Base-by-base conservation (phyloP, 2,888 invertebrate genomes). In the Gerris lacustris region DNA sequence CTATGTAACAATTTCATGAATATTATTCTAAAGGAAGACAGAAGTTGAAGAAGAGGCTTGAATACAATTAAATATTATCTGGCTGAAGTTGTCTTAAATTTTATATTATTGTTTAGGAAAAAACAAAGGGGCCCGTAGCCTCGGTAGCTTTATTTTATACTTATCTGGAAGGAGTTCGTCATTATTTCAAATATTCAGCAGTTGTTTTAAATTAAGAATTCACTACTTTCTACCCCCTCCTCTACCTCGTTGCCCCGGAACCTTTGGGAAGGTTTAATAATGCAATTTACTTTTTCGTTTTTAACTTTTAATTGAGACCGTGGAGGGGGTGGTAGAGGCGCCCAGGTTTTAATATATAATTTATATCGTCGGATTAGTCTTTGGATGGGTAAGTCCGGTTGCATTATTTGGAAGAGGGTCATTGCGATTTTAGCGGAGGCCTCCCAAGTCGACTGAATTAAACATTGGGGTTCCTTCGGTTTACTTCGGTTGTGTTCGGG, bases 211-310 rank as follows among this genome's bases (percentile, higher is more conserved):
- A 55, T 55, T 55, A 55, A 55, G 11, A 55, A 55, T 55, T 55
- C 55, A 55, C 55, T 55, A 15, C 15, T 55, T 55, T 55, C 15
- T 15, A 11, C 55, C 15, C 55, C 15, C 15, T 15, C 55, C 55
- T 15, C 55, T 9, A 15, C 9, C 11, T 55, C 55, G 55, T 55
- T 55, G 15, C 55, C 55, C 15, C 15, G 55, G 55, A 55, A 55
- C 55, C 55, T 15, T 15, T 55, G 9, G 55, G 55, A 55, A 31
- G 31, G 55, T 11, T 55, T 11, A 55, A 55, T 55, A 55, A 55
- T 55, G 55, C 55, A 55, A 55, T 55, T 55, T 55, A 55, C 55
- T 55, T 55, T 55, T 55, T 55, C 55, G 55, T 55, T 55, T 55
- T 55, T 55, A 55, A 55, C 55, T 55, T 55, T 55, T 55, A 55